Evolutionary conservation across 2,113 vertebrate genomes (phyloP).

Genomic region (Orycteropus afer): DNA sequence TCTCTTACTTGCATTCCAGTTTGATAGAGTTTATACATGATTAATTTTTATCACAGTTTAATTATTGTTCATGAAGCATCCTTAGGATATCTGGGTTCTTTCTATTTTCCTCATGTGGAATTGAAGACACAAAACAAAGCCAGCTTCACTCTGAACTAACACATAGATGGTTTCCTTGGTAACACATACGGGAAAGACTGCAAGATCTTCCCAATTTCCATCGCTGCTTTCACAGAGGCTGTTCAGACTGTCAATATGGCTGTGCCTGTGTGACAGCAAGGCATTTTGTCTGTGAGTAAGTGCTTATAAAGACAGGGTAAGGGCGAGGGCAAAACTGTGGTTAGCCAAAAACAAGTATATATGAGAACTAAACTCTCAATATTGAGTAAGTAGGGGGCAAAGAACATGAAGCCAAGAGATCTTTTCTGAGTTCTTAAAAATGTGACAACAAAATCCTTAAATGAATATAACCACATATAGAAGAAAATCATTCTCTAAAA

Average conservation of each 20-base stretch:
- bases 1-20: neutral
- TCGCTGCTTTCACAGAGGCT: neutral
- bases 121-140: conserved; percentile 39
- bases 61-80: neutral
- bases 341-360: neutral
- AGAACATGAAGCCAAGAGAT: neutral
- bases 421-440: neutral
- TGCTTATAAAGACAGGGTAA: neutral
- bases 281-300: neutral
- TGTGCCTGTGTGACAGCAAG: conserved; percentile 25
- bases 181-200: conserved; percentile 53
- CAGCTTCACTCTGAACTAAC: conserved; percentile 28
- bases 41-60: neutral
- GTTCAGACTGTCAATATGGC: neutral
- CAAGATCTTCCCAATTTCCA: conserved; percentile 10
- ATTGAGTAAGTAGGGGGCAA: neutral
- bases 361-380: conserved; percentile 12
- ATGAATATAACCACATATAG: neutral
- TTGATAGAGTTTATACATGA: neutral
- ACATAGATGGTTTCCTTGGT: conserved; percentile 67
- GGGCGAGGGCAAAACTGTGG: neutral
- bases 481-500: neutral
- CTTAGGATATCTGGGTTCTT: conserved; percentile 6
- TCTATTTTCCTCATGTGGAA: neutral
- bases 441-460: neutral